A percentile compares a stretch with the other conserved stretches of the same genome.
phyloP scores from a whole-genome alignment of 2,888 invertebrate genomes.

The Scaeva pyrastri region DNA sequence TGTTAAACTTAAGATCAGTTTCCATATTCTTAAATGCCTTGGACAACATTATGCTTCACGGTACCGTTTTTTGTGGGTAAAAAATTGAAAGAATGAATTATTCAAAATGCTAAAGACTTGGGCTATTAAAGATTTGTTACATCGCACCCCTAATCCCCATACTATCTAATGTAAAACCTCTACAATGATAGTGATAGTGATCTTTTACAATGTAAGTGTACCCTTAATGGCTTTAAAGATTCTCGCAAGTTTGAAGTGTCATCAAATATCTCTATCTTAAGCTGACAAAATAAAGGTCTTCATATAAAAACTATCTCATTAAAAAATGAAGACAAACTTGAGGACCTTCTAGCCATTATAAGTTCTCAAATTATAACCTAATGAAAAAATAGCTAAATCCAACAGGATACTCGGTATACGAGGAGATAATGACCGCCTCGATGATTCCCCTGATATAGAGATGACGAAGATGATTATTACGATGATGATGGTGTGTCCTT shows the following conservation, averaged over 20 bases:
- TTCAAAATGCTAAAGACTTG: no score
- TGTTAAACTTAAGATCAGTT: no score
- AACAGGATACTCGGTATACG: not conserved
- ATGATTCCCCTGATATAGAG: conserved; percentile 51
- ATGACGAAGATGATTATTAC: conserved; percentile 50
- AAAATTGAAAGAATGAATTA: no score
- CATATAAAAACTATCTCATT: conserved; percentile 11
- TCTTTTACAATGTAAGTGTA: conserved; percentile 1
- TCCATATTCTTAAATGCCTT: no score
- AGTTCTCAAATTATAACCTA: conserved; percentile 38
- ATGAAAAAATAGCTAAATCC: conserved; percentile 22
- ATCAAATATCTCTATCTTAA: conserved; percentile 1
- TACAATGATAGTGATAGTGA: no score
- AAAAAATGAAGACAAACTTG: conserved; percentile 16
- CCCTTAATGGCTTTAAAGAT: not conserved
- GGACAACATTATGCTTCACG: no score
- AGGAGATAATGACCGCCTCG: conserved; percentile 52
- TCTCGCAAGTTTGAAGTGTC: conserved; percentile 1
- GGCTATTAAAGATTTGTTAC: no score
- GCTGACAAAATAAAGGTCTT: not conserved
- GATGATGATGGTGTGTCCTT: conserved; percentile 57
- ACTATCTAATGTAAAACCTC: no score
- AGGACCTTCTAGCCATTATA: conserved; percentile 1
- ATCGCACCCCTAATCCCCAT: no score
- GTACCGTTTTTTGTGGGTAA: no score